Evolutionary conservation across 1,140 invertebrate genomes (phyloP).

Genomic region (Pogonognathellus flavescens): DNA sequence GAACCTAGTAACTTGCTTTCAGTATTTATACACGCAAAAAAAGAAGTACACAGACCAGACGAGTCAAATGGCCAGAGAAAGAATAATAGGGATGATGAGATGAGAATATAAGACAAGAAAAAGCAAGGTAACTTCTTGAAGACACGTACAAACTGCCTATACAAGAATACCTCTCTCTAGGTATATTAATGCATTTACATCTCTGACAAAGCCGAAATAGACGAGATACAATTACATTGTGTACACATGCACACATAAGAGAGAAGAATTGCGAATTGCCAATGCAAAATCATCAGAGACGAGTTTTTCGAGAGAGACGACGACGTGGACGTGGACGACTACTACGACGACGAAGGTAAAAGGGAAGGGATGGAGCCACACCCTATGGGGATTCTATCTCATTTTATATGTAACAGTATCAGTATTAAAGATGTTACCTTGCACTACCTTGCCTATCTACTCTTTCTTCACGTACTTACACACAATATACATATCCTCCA

Average conservation of each 20-base stretch:
- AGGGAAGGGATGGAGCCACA: conserved; percentile 41
- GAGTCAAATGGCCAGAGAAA: conserved; percentile 16
- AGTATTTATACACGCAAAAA: neutral
- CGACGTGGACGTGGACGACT: too few relatives aligned
- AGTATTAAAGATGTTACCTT: conserved; percentile 45
- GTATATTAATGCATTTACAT: conserved; percentile 12
- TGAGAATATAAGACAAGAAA: conserved; percentile 42
- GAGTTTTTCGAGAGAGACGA: conserved; percentile 7
- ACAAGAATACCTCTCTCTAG: neutral
- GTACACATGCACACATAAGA: neutral
- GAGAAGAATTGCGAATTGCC: conserved; percentile 32
- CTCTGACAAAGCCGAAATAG: conserved; percentile 36
- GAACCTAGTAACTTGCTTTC: neutral
- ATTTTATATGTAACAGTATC: conserved; percentile 40
- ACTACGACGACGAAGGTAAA: conserved; percentile 8
- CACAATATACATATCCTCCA: too few relatives aligned
- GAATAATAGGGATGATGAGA: conserved; percentile 27
- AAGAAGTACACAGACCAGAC: neutral
- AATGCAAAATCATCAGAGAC: conserved; percentile 41
- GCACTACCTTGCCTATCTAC: conserved; percentile 3
- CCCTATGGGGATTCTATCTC: conserved; percentile 46
- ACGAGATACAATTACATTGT: neutral
- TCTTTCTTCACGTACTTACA: neutral
- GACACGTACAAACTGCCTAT: conserved; percentile 1
- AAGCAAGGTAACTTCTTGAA: conserved; percentile 37